Evolutionary conservation across 2,113 vertebrate species (phyloP).

Genomic region (Toxotes jaculatrix): DNA sequence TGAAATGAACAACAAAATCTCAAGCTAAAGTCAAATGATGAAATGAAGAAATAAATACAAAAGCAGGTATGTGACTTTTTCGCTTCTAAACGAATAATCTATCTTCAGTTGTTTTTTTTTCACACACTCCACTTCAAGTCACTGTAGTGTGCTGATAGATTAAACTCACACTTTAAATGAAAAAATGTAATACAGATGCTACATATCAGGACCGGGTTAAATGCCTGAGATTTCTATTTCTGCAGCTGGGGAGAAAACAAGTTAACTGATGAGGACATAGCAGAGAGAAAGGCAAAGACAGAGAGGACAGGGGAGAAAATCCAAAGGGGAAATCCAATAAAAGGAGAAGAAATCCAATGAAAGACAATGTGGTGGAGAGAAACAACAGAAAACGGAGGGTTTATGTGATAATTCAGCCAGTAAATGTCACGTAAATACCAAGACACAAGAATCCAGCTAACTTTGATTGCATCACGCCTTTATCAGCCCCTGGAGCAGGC

Average conservation of each 20-base stretch:
- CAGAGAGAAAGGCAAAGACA: not conserved
- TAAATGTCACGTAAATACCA: constrained; percentile 69
- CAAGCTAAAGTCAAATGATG: not conserved
- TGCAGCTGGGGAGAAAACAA: not conserved
- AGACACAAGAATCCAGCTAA: constrained; percentile 18
- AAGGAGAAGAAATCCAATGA: constrained; percentile 2
- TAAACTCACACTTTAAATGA: not conserved
- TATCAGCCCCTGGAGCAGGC: constrained; percentile 22
- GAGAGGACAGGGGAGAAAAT: not conserved
- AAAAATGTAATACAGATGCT: not conserved
- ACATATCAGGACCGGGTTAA: not conserved
- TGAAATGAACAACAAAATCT: not conserved
- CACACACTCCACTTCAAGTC: not conserved
- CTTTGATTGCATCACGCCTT: constrained; percentile 28
- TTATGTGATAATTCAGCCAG: constrained; percentile 35
- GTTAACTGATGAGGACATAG: not conserved
- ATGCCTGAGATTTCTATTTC: not conserved
- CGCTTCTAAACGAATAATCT: not conserved
- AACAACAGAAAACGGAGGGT: constrained; percentile 19
- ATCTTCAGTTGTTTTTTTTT: not conserved
- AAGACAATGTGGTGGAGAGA: constrained; percentile 14
- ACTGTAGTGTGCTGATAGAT: not conserved
- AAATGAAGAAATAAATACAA: not conserved
- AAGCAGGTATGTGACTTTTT: not conserved
- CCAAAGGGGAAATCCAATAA: not conserved